Conservation (phyloP, 2,113 vertebrate species). For the Maccullochella peelii region DNA sequence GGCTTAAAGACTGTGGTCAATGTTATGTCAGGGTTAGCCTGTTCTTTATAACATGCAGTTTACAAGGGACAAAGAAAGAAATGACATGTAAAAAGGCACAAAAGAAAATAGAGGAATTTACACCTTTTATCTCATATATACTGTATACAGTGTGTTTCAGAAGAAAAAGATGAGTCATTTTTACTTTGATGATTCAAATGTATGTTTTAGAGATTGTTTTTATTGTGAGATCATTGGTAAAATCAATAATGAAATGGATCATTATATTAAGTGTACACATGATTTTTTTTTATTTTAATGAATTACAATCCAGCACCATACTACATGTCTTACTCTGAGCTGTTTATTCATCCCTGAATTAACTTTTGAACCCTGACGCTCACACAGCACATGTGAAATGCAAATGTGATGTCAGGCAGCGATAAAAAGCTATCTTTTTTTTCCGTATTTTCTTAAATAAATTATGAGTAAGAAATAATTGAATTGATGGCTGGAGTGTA, state of each 20-base stretch:
- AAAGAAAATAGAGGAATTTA: neutral
- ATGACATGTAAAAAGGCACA: neutral
- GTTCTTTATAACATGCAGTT: neutral
- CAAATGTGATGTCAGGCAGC: neutral
- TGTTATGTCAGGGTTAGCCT: constrained; percentile 1
- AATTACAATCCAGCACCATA: neutral
- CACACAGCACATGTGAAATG: neutral
- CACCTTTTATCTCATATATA: neutral
- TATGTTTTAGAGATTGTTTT: neutral
- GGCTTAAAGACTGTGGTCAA: constrained; percentile 2
- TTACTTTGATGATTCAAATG: neutral
- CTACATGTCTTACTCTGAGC: neutral
- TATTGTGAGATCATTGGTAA: too few species aligned
- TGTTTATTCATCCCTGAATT: neutral
- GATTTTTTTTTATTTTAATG: neutral
- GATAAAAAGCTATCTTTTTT: neutral
- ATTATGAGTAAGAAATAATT: neutral
- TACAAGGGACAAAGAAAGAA: neutral
- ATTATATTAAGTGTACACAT: neutral
- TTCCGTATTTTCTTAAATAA: neutral
- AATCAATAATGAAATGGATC: neutral
- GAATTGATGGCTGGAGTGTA: neutral
- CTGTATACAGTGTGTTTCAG: neutral
- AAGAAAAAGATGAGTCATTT: too few species aligned
- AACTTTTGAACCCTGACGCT: neutral